Evolutionary conservation across 2,797 vertebrate species (phyloP).

Genomic region (Trichosurus vulpecula): DNA sequence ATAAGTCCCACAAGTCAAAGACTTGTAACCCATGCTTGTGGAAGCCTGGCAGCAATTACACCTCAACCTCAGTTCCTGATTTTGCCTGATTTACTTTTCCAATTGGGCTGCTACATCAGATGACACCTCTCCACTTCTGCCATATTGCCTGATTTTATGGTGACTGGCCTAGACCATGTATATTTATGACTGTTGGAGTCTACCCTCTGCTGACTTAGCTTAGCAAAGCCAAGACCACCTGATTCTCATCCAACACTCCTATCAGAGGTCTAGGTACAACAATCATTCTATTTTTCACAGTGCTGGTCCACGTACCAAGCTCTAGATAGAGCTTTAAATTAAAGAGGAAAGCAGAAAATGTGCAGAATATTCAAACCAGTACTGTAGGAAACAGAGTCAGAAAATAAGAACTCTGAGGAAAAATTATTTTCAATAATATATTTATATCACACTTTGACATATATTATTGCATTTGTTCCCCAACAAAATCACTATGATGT

Average conservation of each 20-base stretch:
- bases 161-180: not conserved
- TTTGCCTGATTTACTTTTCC: not conserved
- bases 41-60: not conserved
- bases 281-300: not conserved
- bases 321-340: not conserved
- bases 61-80: not conserved
- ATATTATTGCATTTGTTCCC: not conserved
- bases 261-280: not conserved
- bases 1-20: not conserved
- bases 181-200: not conserved
- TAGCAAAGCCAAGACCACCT: not conserved
- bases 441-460: not conserved
- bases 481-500: not conserved
- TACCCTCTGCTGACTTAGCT: not conserved
- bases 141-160: not conserved
- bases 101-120: not conserved
- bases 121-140: not conserved
- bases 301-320: not conserved
- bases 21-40: not conserved
- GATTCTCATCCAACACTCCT: accelerated
- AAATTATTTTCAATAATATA: not conserved
- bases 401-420: not conserved
- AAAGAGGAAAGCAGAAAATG: not conserved
- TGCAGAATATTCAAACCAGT: not conserved
- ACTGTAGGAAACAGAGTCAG: not conserved